Conservation (phyloP, 2,888 invertebrate genomes). For the Cepaea hortensis region DNA sequence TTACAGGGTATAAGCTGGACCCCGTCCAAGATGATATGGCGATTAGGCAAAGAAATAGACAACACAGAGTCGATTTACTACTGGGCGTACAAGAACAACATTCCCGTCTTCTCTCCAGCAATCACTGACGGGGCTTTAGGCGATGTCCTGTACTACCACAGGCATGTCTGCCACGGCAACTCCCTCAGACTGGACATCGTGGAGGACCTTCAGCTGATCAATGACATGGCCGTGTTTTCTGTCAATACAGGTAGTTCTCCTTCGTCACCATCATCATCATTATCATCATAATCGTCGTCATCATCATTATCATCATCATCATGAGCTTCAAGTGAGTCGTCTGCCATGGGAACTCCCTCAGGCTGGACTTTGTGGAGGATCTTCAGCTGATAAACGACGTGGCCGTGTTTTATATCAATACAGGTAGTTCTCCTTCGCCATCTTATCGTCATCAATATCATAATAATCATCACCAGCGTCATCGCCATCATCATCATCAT, state of each 20-base stretch:
- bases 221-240: slow-evolving; percentile 78
- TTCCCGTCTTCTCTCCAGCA: slow-evolving; percentile 42
- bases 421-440: slow-evolving; percentile 68
- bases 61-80: slow-evolving; percentile 93
- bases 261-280: background rate
- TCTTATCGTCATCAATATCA: no score
- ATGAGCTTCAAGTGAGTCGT: no score
- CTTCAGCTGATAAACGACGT: slow-evolving; percentile 91
- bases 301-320: no score
- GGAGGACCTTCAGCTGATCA: slow-evolving; percentile 88
- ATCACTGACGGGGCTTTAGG: slow-evolving; percentile 44
- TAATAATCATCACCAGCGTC: no score
- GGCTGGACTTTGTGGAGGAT: slow-evolving; percentile 79
- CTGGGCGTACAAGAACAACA: slow-evolving; percentile 86
- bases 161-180: slow-evolving; percentile 2
- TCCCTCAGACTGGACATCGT: slow-evolving; percentile 28
- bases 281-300: no score
- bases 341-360: background rate
- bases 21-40: slow-evolving; percentile 88
- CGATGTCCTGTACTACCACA: slow-evolving; percentile 36
- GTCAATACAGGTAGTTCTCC: background rate
- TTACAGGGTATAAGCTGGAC: slow-evolving; percentile 84
- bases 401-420: slow-evolving; percentile 92
- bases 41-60: slow-evolving; percentile 91
- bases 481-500: no score